Evolutionary conservation across 2,888 invertebrate genomes (phyloP), one percentile per base, ranked within the genome.

Genomic region (Parthenolecanium corni): DNA sequence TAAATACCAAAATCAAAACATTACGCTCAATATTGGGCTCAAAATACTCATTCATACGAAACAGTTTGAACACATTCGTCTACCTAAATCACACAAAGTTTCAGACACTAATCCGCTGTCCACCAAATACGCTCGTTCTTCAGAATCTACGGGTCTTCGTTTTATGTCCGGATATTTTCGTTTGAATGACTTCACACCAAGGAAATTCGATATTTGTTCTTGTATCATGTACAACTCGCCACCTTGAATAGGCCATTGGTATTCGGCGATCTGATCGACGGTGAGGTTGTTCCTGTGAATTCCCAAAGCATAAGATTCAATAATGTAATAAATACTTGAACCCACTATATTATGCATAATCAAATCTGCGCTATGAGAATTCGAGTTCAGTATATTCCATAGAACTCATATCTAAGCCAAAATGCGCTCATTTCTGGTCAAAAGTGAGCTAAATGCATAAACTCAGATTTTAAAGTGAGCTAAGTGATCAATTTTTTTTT

Each of bases 111-210:
- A 77, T 44, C 84, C 84, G 71, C 82, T 83, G 68, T 87, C 86
- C 66, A 87, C 81, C 44, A 97, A 80, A 75, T 85, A 92, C 71
- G 90, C 89, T 63, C 91, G 80, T 73, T 97, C 97, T 67, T 89
- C 89, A 76, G 89, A 89, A 68, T 92, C 91, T 24, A 94, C 84
- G 67, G 85, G 78, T 62, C 95, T 80, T 63, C 95, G 79, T 68
- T 83, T 82, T 58, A 91, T 74, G 73, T 91, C 90, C n/a, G 90
- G 87, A 76, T 92, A 92, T 72, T 95, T 93, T 67, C 97, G 80
- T 74, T 96, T 96, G 74, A 98, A 97, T 64, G 95, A 94, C 72
- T 93, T 95, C 36, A 97, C 89, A 42, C 89, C 89, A 66, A 98
- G 79, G 75, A 89, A 95, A 73, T 94, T 89, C 0, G 93, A 90